A percentile compares a stretch with the other conserved stretches of the same genome.
Conservation (phyloP, 2,113 vertebrate genomes). For the Amphiprion ocellaris region DNA sequence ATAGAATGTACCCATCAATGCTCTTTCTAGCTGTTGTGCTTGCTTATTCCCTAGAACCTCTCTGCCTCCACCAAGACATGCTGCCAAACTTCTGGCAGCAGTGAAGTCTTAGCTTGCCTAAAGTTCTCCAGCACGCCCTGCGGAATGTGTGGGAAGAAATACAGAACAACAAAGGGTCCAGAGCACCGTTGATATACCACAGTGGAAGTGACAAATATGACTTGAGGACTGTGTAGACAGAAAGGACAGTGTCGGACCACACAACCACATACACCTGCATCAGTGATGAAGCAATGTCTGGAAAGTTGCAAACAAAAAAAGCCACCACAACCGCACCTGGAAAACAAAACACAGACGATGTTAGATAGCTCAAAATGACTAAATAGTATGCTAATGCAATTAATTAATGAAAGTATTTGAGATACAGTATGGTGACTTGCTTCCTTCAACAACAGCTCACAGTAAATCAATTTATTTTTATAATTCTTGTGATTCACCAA, state of each 20-base stretch:
- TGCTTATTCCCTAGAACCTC: slow-evolving; percentile 29
- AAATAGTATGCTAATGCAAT: too few species aligned
- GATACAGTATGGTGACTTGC: not conserved
- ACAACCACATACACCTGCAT: slow-evolving; percentile 85
- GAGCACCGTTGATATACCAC: slow-evolving; percentile 85
- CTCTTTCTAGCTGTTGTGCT: slow-evolving; percentile 31
- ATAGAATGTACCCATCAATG: not conserved
- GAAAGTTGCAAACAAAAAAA: slow-evolving; percentile 86
- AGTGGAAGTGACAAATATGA: slow-evolving; percentile 84
- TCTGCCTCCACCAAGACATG: slow-evolving; percentile 33
- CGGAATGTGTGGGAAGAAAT: slow-evolving; percentile 85
- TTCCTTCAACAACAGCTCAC: not conserved
- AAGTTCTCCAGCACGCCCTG: slow-evolving; percentile 81
- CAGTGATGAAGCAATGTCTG: slow-evolving; percentile 84
- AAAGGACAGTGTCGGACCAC: slow-evolving; percentile 79
- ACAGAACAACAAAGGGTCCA: slow-evolving; percentile 86
- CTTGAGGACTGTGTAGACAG: slow-evolving; percentile 83
- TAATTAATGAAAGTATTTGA: not conserved
- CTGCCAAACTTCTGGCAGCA: slow-evolving; percentile 37
- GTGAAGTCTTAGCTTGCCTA: slow-evolving; percentile 58
- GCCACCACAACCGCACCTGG: slow-evolving; percentile 83
- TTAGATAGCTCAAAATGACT: not conserved
- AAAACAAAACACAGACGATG: slow-evolving; percentile 23
- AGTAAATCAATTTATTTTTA: too few species aligned
- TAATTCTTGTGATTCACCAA: not conserved